Percentiles rank a stretch among this genome's conserved stretches.
phyloP scores from a whole-genome alignment of 2,113 vertebrate species.

The Puntigrus tetrazona region DNA sequence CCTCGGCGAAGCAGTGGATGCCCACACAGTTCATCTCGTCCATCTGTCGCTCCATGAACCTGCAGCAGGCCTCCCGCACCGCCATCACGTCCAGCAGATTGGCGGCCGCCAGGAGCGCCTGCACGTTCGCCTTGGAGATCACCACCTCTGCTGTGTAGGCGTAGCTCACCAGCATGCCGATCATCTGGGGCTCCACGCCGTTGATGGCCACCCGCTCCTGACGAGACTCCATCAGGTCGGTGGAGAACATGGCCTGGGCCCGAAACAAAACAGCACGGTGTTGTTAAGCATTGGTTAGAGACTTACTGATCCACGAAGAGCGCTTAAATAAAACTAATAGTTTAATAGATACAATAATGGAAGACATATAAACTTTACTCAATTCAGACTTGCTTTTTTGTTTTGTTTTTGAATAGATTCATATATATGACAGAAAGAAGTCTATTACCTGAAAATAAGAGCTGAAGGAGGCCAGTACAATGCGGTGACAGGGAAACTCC shows the following conservation, averaged over 20 bases:
- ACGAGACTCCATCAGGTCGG: constrained; percentile 78
- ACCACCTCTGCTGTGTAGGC: constrained; percentile 80
- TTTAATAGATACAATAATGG: not conserved
- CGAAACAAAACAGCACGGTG: not conserved
- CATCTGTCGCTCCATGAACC: constrained; percentile 81
- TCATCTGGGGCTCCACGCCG: constrained; percentile 81
- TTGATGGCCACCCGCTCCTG: constrained; percentile 81
- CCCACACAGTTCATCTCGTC: constrained; percentile 82
- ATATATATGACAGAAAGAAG: not conserved
- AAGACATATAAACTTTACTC: not conserved
- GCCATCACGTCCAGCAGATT: constrained; percentile 80
- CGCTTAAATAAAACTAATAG: not conserved
- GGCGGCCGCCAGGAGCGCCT: constrained; percentile 79
- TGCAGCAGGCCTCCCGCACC: constrained; percentile 78
- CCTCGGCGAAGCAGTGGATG: constrained; percentile 81
- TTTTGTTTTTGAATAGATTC: no score
- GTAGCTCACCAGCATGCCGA: constrained; percentile 80
- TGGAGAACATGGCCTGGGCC: constrained; percentile 78
- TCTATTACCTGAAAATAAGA: constrained; percentile 79
- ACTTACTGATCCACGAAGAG: not conserved
- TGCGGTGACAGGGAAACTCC: constrained; percentile 82
- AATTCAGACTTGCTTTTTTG: not conserved
- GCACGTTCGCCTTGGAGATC: constrained; percentile 79
- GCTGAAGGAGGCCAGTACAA: constrained; percentile 81
- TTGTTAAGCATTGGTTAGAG: not conserved